Percentiles rank a stretch among this genome's conserved stretches.
These are phyloP conservation scores for Drosophila punjabiensis DNA, from an alignment of 1,140 invertebrate species.

Conservation along the genomic window DNA sequence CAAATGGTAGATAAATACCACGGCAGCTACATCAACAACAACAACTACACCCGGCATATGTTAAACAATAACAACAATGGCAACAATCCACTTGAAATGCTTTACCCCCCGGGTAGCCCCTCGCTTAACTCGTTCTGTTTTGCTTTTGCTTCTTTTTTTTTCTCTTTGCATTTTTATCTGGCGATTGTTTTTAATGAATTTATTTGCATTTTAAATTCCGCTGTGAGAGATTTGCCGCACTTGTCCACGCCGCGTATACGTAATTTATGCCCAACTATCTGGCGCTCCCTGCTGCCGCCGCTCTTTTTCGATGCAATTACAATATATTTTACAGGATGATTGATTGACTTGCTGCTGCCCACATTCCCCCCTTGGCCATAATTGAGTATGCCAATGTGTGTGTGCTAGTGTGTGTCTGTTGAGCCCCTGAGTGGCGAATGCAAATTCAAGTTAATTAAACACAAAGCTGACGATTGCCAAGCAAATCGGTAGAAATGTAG, in stretches of 20 bases:
- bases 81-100: constrained; percentile 24
- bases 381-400: constrained; percentile 25
- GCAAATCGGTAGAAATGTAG: constrained; percentile 24
- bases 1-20: constrained; percentile 51
- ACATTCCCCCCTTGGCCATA: constrained; percentile 16
- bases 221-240: constrained; percentile 51
- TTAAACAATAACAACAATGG: constrained; percentile 24
- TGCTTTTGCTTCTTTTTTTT: neutral
- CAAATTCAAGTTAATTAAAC: constrained; percentile 49
- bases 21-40: constrained; percentile 17
- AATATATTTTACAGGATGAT: constrained; percentile 52
- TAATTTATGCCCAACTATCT: constrained; percentile 54
- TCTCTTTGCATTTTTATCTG: constrained; percentile 47
- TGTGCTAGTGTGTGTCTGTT: too few relatives aligned
- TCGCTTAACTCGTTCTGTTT: constrained; percentile 7
- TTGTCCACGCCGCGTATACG: constrained; percentile 54
- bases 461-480: constrained; percentile 16
- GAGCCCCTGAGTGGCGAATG: constrained; percentile 29
- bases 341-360: constrained; percentile 58
- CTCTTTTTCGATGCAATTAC: constrained; percentile 50
- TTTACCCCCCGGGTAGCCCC: neutral
- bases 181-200: constrained; percentile 66
- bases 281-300: constrained; percentile 14
- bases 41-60: constrained; percentile 26
- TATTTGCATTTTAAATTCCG: constrained; percentile 65